Base-by-base conservation (phyloP, 2,797 vertebrate genomes). In the Pipistrellus pipistrellus region DNA sequence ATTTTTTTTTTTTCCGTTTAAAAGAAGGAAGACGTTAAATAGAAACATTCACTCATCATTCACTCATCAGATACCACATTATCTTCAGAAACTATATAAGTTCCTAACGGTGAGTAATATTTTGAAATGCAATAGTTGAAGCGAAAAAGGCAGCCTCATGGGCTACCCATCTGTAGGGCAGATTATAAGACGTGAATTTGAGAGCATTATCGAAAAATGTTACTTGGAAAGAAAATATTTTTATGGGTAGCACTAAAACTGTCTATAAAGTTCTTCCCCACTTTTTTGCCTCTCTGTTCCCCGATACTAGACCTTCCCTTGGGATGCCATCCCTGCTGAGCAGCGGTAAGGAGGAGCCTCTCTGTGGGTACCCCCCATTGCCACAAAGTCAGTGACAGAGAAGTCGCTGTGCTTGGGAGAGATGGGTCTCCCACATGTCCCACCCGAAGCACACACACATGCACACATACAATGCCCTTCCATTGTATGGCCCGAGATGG, bases 311-410 rank as follows among this genome's bases (percentile, higher is more conserved):
- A 77, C 76, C 92, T 85, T 96, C 85, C 93, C 83, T 69, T 93
- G 93, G 87, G 93, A 96, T 87, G 90, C 77, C 35, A 68, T 76
- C 87, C 97, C 96, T 69, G 96, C 97, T 96, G 97, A 48, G 96
- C 71, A 18, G 69, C 77, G 53, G 87, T 96, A 97, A 98, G 97
- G 95, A 97, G 95, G 96, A 96, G 88, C 23, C 77, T 96, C 94
- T 96, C 97, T 94, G 89, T 87, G 96, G 92, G 83, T 53, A 83
- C 93, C 97, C 97, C 97, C 96, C 38, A 91, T 91, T 0, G 88
- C 44, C 38, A 41, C 69, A 76, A 80, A 92, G 85, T 91, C 57
- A 94, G 95, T 55, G 59, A 94, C 81, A 89, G 94, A 87, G 85
- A 90, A 95, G 90, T 88, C 76, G 44, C 75, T 85, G 78, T 38